Base-by-base conservation (phyloP, 2,888 invertebrate genomes). In the Hydrotaea cyrtoneurina region DNA sequence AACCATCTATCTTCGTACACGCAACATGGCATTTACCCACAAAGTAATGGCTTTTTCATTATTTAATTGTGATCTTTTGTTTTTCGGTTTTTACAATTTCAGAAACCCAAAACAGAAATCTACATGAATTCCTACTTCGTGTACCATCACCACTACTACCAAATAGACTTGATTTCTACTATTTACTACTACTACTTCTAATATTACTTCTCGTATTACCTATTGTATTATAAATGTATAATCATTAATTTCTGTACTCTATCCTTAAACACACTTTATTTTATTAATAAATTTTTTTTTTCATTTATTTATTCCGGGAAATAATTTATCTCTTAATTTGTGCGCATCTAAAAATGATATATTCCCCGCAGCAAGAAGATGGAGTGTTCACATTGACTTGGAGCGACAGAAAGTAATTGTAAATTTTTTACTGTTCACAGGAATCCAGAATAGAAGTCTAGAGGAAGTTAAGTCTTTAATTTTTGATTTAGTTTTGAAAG, bases 91-190 rank as follows among this genome's bases (percentile, higher is more conserved):
- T 87, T 88, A 87, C 87, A 87, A 86, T 88, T 88, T 88, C 87
- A 88, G 87, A 88, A 87, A 75, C 73, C 84, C 86, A 84, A 88
- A 88, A 87, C 82, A 86, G 74, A 86, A 87, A 86, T 82, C 87
- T 86, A 87, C 87, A 88, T 88, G 87, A 88, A 87, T 86, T 83
- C 80, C 71, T 83, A 83, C 86, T 87, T 86, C 86, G 82, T 88
- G 87, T 88, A 79, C 82, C 79, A n/a, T n/a, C n/a, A 74, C 81
- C 74, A 80, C 80, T 78, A 78, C 43, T 57, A 78, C 26, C 79
- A 81, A 69, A 82, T 85, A 82, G 81, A 79, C 78, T 79, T 81
- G 78, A 84, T 76, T 72, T 69, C 76, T 77, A 80, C 80, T 79
- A 78, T 71, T 39, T 72, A 73, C 36, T 72, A 78, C 57, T 76